A percentile compares a stretch with the other conserved stretches of the same genome.
Evolutionary conservation across 2,888 invertebrate genomes (phyloP).

Genomic region (Oligia strigilis): DNA sequence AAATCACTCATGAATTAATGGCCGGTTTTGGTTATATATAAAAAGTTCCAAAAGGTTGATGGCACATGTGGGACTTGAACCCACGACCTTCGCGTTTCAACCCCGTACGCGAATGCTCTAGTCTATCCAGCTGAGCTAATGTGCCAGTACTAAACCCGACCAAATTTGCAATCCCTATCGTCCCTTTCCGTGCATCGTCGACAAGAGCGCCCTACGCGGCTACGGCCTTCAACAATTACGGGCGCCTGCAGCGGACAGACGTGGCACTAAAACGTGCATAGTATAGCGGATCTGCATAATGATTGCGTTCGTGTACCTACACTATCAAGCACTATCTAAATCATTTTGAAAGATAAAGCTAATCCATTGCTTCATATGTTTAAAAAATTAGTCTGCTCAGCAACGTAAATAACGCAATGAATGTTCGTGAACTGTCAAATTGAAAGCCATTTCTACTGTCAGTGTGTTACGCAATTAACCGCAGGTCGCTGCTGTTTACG

Average conservation of each 20-base stretch:
- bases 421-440: no score
- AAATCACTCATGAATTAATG: no score
- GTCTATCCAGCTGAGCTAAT: not conserved
- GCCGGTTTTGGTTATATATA: not conserved
- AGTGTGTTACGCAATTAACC: no score
- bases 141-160: not conserved
- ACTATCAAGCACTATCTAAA: no score
- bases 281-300: not conserved
- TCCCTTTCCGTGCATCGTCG: not conserved
- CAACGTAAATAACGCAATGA: no score
- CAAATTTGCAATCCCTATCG: not conserved
- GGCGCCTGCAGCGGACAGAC: not conserved
- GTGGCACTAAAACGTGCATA: not conserved
- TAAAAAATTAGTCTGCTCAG: no score
- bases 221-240: not conserved
- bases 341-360: no score
- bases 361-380: no score
- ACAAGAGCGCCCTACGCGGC: not conserved
- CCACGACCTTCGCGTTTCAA: constrained; percentile 1
- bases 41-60: not conserved
- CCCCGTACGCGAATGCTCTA: not conserved
- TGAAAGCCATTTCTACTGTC: no score
- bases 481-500: no score
- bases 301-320: no score
- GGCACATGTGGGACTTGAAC: not conserved